Conservation (phyloP, 2,888 invertebrate species). For the Limnephilus auricula region DNA sequence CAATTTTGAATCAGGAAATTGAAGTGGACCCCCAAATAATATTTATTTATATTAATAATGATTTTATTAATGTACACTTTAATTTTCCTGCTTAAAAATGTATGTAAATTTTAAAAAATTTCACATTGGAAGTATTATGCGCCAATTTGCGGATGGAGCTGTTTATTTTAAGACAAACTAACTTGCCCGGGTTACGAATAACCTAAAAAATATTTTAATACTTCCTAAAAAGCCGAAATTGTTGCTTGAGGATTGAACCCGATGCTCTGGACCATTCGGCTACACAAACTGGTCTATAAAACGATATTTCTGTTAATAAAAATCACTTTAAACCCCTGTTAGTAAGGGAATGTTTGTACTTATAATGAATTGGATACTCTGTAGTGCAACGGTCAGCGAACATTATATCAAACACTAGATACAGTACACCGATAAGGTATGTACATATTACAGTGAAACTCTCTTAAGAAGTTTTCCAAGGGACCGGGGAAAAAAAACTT, state of each 20-base stretch:
- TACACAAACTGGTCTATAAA: background rate
- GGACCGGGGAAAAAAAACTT: too few relatives aligned
- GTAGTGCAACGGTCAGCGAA: background rate
- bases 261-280: background rate
- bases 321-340: background rate
- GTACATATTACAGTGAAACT: too few relatives aligned
- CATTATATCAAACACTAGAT: background rate
- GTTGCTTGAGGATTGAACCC: background rate
- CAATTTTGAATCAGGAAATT: too few relatives aligned
- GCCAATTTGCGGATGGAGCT: background rate
- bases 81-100: too few relatives aligned
- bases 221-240: background rate
- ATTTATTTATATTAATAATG: too few relatives aligned
- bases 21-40: too few relatives aligned
- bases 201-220: background rate
- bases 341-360: background rate
- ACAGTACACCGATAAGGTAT: background rate
- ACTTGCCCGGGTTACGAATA: background rate
- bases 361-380: background rate
- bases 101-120: too few relatives aligned
- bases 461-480: too few relatives aligned
- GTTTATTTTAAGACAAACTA: background rate
- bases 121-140: too few relatives aligned
- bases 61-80: too few relatives aligned
- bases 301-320: background rate